A percentile compares a stretch with the other conserved stretches of the same genome.
These are phyloP conservation scores for Pelecanoides urinatrix DNA, from an alignment of 2,113 vertebrate species.

Conservation along the genomic window DNA sequence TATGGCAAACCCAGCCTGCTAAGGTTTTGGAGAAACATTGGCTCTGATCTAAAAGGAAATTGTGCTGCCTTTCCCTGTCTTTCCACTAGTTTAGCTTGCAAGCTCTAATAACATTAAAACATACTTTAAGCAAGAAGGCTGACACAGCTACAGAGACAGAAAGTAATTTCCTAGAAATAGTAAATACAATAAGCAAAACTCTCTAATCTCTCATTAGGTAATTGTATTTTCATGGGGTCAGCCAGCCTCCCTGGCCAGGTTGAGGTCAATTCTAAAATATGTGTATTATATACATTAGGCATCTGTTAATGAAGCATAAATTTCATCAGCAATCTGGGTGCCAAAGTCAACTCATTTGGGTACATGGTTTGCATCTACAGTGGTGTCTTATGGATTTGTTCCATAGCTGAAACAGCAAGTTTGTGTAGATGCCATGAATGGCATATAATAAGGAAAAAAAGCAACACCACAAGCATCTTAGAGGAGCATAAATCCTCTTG, in stretches of 20 bases:
- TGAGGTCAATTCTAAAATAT: slow-evolving; percentile 65
- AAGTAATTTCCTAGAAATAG: slow-evolving; percentile 64
- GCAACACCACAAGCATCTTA: not conserved
- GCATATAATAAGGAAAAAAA: not conserved
- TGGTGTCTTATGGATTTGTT: slow-evolving; percentile 34
- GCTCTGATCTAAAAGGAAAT: slow-evolving; percentile 61
- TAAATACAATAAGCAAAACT: slow-evolving; percentile 66
- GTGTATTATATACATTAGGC: slow-evolving; percentile 32
- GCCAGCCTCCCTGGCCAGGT: slow-evolving; percentile 6
- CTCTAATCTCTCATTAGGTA: slow-evolving; percentile 53
- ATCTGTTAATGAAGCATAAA: slow-evolving; percentile 64
- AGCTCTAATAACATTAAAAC: slow-evolving; percentile 58
- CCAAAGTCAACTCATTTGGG: slow-evolving; percentile 63
- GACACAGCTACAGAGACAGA: slow-evolving; percentile 17
- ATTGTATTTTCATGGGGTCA: slow-evolving; percentile 63
- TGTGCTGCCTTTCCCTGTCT: slow-evolving; percentile 55
- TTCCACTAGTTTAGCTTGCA: slow-evolving; percentile 56
- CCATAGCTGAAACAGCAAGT: slow-evolving; percentile 4
- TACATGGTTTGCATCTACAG: slow-evolving; percentile 36
- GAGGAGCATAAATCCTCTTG: not conserved
- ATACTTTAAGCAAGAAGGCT: slow-evolving; percentile 13
- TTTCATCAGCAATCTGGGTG: slow-evolving; percentile 46
- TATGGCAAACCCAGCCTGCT: slow-evolving; percentile 9
- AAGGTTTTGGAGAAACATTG: slow-evolving; percentile 60
- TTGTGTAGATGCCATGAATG: not conserved